Base-by-base conservation (phyloP, 2,797 vertebrate species). In the Amniataba percoides region DNA sequence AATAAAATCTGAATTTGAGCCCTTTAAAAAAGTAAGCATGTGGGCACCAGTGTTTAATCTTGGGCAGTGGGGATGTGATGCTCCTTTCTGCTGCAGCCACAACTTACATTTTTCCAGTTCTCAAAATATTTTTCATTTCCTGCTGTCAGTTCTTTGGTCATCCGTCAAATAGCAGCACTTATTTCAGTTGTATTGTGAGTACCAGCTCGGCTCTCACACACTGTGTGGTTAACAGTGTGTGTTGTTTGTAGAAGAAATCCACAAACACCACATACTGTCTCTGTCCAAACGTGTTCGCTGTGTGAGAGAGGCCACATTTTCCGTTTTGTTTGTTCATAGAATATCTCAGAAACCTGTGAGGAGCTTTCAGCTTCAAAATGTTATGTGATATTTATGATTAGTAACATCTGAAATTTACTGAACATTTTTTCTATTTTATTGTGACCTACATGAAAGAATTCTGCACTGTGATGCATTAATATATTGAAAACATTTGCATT, bases 171-270 rank as follows among this genome's bases (percentile, higher is more conserved):
- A 43, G 25, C 48, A 64, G 49, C 18, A 46, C 15, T 56, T 21
- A n/a, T 60, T 51, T 70, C 19, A 58, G 43, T 14, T 58, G 43
- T 12, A 34, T 13, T 55, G 25, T 36, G 18, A 11, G 34, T 11
- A 48, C 7, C 42, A 56, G 45, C 59, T 76, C 4, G 2, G 18
- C 49, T 46, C 18, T 36, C 40, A n/a, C n/a, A n/a, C n/a, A n/a
- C n/a, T 56, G 55, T 14, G 36, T 23, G 40, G 49, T 73, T 66
- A 46, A 67, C 52, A 74, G 56, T 21, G 6, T 21, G 67, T 8
- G 15, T 36, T 67, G 56, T 74, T 69, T 77, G 60, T 5, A 15
- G 21, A 78, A 46, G n/a, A 60, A 68, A 68, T 60, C 55, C 39
- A 52, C 27, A 68, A 36, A 36, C 34, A 36, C 6, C 34, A 9